Evolutionary conservation across 2,113 vertebrate genomes (phyloP).

Genomic region (Australoheros scitulus): DNA sequence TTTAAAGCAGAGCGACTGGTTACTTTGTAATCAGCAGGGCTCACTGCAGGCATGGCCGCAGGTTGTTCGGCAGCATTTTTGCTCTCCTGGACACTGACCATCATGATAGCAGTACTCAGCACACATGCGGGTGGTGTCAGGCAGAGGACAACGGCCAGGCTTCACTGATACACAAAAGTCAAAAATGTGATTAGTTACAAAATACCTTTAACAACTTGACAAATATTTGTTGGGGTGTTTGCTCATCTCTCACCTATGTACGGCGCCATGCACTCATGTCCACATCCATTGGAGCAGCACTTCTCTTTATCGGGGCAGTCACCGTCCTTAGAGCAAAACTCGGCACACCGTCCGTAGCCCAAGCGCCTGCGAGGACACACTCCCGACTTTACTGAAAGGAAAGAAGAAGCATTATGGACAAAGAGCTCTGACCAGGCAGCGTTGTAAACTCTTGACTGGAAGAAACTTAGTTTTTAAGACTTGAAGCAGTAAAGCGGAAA

Average conservation of each 20-base stretch:
- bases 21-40: slow-evolving; percentile 63
- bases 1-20: not conserved
- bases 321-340: slow-evolving; percentile 73
- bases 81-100: slow-evolving; percentile 72
- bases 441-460: not conserved
- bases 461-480: not conserved
- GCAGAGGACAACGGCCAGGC: slow-evolving; percentile 66
- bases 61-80: slow-evolving; percentile 79
- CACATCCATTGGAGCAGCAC: slow-evolving; percentile 82
- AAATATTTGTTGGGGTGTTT: not conserved
- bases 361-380: slow-evolving; percentile 50
- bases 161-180: slow-evolving; percentile 69
- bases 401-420: not conserved
- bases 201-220: not conserved
- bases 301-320: slow-evolving; percentile 74
- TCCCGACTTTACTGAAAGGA: slow-evolving; percentile 71
- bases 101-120: slow-evolving; percentile 79
- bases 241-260: slow-evolving; percentile 67
- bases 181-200: not conserved
- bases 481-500: not conserved
- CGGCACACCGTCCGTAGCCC: slow-evolving; percentile 70
- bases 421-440: not conserved
- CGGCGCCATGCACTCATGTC: slow-evolving; percentile 74
- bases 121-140: slow-evolving; percentile 73
- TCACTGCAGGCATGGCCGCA: slow-evolving; percentile 77